Evolutionary conservation across 2,113 vertebrate genomes (phyloP).

Genomic region (Pardalotus punctatus): DNA sequence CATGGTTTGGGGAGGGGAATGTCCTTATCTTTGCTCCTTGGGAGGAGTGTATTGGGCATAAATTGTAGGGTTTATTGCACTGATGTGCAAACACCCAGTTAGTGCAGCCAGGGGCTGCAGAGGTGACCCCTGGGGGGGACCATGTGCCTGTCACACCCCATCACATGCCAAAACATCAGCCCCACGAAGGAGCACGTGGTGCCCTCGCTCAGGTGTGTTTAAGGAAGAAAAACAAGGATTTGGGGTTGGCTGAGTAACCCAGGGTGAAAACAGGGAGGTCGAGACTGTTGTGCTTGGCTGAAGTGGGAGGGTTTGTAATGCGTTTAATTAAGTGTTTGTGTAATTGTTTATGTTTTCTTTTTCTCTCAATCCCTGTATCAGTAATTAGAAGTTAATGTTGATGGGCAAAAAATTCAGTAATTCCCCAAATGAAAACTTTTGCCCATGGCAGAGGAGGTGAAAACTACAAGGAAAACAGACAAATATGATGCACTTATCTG

Average conservation of each 20-base stretch:
- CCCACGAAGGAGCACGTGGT: neutral
- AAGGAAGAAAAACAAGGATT: neutral
- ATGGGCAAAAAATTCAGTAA: neutral
- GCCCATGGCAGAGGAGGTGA: neutral
- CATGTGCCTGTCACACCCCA: neutral
- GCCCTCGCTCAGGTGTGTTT: neutral
- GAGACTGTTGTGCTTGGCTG: neutral
- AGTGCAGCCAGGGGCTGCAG: neutral
- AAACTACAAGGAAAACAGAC: neutral
- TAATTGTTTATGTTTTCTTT: neutral
- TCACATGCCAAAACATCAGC: neutral
- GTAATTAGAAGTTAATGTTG: neutral
- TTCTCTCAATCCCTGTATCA: neutral
- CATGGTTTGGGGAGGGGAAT: neutral
- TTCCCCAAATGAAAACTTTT: neutral
- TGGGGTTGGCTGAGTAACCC: neutral
- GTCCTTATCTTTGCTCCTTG: neutral
- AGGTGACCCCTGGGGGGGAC: neutral
- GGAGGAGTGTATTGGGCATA: neutral
- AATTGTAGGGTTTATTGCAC: neutral
- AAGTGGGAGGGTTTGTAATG: rapidly evolving
- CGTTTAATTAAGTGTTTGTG: neutral
- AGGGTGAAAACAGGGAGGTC: neutral
- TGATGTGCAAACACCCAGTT: neutral
- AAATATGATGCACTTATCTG: neutral